Evolutionary conservation across 2,113 vertebrate species (phyloP), one percentile per base, ranked within the genome.

Genomic region (Tympanuchus pallidicinctus): DNA sequence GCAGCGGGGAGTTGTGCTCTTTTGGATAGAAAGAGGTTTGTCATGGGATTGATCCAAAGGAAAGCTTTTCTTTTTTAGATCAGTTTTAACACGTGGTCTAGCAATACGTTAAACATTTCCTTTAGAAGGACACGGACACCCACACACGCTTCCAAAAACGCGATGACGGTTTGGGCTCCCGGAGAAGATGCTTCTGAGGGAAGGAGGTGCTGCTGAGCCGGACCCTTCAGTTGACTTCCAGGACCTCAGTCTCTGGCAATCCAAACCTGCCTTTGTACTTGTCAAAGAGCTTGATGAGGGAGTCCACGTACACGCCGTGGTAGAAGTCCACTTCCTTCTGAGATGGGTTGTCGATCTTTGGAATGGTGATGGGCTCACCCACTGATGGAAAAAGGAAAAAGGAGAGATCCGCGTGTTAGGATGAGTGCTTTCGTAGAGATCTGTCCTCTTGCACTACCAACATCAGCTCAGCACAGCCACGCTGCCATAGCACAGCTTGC

Each of bases 341-440:
- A 70, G 97, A 98, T 0, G 99, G 99, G 5, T 98, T 97, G 60
- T 98, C 98, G 0, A 98, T 98, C 97, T 98, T 99, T 66, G 99
- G 99, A 74, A 99, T 96, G 2, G 99, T 99, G 97, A 99, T 99
- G 45, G 99, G 99, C 80, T 99, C 99, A 7, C 99, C 99, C 85
- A 99, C 99, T 99, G 89, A 45, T 20, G 14, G 80, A 84, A 59
- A 72, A 25, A 50, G 48, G 14, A 27, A 87, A 67, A 8, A 48
- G 38, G 60, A 72, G 45, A 96, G 36, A 92, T 21, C 6, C 56
- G 34, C 1, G 1, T 2, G 15, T 96, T 88, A 96, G 57, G 9
- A 43, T 69, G 32, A 50, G 34, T 15, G 22, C 4, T 79, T 15
- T 40, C 38, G 2, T 47, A 72, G 6, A 38, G 40, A 22, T 65